Evolutionary conservation across 30 jellyfish, hydroid and myxozoan genomes (phyloP).

Genomic region (Morbakka virulenta): DNA sequence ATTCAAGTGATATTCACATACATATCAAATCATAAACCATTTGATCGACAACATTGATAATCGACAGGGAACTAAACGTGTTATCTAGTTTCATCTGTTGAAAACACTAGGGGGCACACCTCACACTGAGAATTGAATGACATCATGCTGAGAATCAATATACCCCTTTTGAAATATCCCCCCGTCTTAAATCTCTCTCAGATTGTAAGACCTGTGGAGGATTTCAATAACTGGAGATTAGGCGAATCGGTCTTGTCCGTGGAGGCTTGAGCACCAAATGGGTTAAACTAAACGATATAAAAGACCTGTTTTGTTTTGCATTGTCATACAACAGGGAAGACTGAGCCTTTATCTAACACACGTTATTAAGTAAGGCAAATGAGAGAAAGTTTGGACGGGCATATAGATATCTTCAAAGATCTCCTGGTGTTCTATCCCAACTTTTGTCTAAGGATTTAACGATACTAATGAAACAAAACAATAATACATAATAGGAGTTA

Average conservation of each 20-base stretch:
- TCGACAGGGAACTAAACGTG: not conserved
- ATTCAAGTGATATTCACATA: not conserved
- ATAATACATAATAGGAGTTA: not conserved
- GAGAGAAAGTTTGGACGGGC: not conserved
- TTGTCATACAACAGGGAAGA: not conserved
- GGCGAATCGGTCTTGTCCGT: not conserved
- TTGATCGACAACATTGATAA: not conserved
- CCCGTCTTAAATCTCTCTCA: not conserved
- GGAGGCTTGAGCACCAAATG: not conserved
- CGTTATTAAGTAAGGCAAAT: not conserved
- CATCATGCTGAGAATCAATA: not conserved
- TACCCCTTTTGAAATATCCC: not conserved
- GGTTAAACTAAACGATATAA: not conserved
- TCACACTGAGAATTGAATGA: not conserved
- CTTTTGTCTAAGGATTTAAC: not conserved
- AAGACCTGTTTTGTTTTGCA: not conserved
- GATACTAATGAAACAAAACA: not conserved
- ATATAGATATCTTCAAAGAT: not conserved
- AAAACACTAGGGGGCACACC: not conserved
- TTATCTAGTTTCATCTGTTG: not conserved
- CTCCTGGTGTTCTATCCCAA: not conserved
- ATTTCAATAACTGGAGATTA: not conserved
- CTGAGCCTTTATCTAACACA: not conserved
- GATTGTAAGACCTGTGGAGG: not conserved
- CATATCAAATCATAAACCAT: not conserved